phyloP scores from a whole-genome alignment of 2,888 invertebrate species.

The Prenolepis imparis region DNA sequence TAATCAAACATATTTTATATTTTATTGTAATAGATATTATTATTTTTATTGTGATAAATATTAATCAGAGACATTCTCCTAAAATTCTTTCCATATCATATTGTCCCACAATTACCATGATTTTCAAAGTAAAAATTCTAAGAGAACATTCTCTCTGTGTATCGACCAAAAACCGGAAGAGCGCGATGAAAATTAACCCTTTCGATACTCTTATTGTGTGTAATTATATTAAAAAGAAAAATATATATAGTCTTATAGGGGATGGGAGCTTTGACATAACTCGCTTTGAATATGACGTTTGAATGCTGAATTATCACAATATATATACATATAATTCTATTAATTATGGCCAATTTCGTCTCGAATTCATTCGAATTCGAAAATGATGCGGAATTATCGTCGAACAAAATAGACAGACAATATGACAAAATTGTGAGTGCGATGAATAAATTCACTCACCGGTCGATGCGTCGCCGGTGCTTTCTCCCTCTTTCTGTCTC shows the following conservation, averaged over 20 bases:
- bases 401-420: neutral
- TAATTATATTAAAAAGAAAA: constrained; percentile 26
- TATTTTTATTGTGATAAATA: too few relatives aligned
- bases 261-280: neutral
- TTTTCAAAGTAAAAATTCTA: too few relatives aligned
- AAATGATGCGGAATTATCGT: neutral
- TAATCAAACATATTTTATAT: too few relatives aligned
- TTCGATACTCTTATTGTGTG: neutral
- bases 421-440: neutral
- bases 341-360: neutral
- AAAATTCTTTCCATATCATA: too few relatives aligned
- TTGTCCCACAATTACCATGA: too few relatives aligned
- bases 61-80: too few relatives aligned
- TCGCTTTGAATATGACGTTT: neutral
- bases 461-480: neutral
- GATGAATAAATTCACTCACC: neutral
- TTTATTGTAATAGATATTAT: too few relatives aligned
- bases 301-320: neutral
- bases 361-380: neutral
- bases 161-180: constrained; percentile 65
- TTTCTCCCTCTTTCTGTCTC: too few relatives aligned
- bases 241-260: neutral
- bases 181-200: constrained; percentile 8
- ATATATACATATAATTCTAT: neutral
- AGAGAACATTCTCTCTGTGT: too few relatives aligned